Conservation (phyloP, 2,797 vertebrate species). For the Huso huso region DNA sequence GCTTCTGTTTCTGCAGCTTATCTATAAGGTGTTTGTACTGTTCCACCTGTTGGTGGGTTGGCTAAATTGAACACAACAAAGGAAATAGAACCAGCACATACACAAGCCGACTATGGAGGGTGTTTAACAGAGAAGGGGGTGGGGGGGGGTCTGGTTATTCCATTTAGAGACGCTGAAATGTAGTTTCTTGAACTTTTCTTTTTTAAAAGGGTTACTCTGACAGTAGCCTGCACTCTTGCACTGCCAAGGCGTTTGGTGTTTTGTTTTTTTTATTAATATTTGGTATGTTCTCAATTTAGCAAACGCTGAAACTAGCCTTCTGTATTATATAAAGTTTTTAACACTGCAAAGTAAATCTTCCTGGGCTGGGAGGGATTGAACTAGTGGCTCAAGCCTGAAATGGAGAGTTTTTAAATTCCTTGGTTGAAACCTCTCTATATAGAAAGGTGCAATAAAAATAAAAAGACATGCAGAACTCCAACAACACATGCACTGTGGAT, state of each 20-base stretch:
- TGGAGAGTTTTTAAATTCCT: not conserved
- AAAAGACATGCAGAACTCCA: not conserved
- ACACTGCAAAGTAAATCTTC: slow-evolving; percentile 7
- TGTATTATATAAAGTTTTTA: slow-evolving; percentile 1
- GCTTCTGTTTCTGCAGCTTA: not conserved
- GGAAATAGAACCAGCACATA: slow-evolving; percentile 15
- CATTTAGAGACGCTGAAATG: not conserved
- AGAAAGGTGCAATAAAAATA: not conserved
- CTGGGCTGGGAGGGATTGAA: not conserved
- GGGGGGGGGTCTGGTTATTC: not conserved
- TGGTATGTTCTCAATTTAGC: not conserved
- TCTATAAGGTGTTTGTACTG: not conserved
- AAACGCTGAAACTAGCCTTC: not conserved
- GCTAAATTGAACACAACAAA: not conserved
- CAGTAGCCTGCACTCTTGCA: slow-evolving; percentile 14
- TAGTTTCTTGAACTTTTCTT: not conserved
- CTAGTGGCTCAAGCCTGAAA: not conserved
- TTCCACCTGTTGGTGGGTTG: not conserved
- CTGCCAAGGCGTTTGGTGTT: slow-evolving; percentile 15
- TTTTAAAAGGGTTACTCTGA: not conserved
- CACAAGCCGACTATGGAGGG: slow-evolving; percentile 23
- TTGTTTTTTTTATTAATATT: slow-evolving; percentile 9
- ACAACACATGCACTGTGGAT: not conserved
- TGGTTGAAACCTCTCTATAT: not conserved
- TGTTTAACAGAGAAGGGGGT: not conserved